phyloP scores from a whole-genome alignment of 2,113 vertebrate genomes.

The Catharus fuscescens region DNA sequence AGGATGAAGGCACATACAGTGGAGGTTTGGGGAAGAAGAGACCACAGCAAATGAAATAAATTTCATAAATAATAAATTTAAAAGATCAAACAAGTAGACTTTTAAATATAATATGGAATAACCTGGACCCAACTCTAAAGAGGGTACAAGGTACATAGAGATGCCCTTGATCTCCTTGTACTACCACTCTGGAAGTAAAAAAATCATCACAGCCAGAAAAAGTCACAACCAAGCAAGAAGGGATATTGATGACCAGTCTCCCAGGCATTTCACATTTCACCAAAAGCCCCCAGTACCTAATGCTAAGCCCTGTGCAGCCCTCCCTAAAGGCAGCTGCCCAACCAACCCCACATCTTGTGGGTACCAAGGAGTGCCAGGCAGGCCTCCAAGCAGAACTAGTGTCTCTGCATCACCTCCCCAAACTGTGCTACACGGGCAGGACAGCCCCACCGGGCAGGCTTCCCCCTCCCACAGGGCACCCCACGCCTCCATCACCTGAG shows the following conservation, averaged over 20 bases:
- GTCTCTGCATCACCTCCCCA: neutral
- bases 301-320: neutral
- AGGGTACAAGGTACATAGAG: neutral
- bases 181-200: neutral
- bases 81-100: neutral
- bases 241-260: neutral
- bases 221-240: neutral
- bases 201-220: neutral
- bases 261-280: neutral
- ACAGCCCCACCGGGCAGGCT: too few species aligned
- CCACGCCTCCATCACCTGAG: neutral
- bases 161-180: neutral
- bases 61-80: neutral
- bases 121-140: neutral
- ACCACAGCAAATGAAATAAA: neutral
- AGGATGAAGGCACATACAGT: neutral
- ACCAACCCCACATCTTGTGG: neutral
- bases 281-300: neutral
- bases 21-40: neutral
- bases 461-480: too few species aligned
- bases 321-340: neutral
- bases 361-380: neutral
- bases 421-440: fast-evolving
- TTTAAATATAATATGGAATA: neutral
- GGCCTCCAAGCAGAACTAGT: neutral